Conservation (phyloP, 92 coral and sea anemone genomes). For the Porites divaricata region DNA sequence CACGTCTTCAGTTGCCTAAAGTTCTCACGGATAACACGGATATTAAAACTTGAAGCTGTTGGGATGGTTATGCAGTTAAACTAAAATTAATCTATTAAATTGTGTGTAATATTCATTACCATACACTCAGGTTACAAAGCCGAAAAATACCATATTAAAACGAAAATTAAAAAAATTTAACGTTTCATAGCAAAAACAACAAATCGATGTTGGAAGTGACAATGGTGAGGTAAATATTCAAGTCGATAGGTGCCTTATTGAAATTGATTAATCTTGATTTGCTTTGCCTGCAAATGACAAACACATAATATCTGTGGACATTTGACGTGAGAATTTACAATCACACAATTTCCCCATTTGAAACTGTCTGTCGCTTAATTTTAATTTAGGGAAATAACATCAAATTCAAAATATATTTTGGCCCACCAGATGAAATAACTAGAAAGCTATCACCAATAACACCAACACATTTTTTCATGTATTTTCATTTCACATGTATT, state of each 20-base stretch:
- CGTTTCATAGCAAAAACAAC: not conserved
- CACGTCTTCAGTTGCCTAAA: not conserved
- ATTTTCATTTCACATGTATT: no score
- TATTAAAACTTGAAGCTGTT: not conserved
- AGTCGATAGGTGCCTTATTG: no score
- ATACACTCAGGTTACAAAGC: not conserved
- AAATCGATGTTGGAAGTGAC: not conserved
- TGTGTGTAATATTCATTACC: conserved; percentile 6
- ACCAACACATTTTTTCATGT: no score
- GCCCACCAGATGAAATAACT: not conserved
- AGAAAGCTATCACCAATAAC: no score
- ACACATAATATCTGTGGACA: not conserved
- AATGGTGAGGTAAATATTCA: no score
- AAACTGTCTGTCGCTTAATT: no score
- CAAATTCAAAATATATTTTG: no score
- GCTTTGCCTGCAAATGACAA: not conserved
- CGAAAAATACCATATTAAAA: not conserved
- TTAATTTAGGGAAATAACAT: no score
- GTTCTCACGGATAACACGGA: not conserved
- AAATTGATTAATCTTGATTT: no score
- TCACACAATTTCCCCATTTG: no score
- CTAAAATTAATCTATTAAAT: not conserved
- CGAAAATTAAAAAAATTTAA: not conserved
- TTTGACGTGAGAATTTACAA: not conserved
- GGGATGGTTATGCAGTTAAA: not conserved